phyloP scores from a whole-genome alignment of 2,888 invertebrate species.

The Dasysyrphus tricinctus region DNA sequence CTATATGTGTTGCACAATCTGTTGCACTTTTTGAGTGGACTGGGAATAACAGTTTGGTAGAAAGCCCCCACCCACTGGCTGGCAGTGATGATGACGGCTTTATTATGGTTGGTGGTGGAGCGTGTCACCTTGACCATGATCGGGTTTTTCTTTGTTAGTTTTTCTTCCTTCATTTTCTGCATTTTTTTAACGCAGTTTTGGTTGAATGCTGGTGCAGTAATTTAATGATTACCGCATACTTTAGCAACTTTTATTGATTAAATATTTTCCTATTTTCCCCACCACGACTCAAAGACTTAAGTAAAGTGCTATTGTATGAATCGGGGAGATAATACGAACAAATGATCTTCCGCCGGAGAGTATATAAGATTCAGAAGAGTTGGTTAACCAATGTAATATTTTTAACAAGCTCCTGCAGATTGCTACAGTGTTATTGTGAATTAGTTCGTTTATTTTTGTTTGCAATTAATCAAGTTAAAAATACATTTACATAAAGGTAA shows the following conservation, averaged over 20 bases:
- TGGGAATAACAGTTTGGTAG: not conserved
- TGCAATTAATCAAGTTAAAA: conserved; percentile 1
- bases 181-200: conserved; percentile 44
- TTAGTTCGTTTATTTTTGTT: conserved; percentile 28
- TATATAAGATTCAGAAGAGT: conserved; percentile 68
- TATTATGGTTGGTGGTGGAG: conserved; percentile 28
- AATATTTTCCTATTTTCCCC: conserved; percentile 31
- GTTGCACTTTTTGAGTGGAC: conserved; percentile 28
- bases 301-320: not conserved
- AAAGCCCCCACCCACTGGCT: conserved; percentile 44
- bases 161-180: conserved; percentile 54
- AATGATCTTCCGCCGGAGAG: conserved; percentile 19
- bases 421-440: conserved; percentile 38
- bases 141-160: conserved; percentile 37
- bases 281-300: not conserved
- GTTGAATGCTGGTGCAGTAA: conserved; percentile 44
- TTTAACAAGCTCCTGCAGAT: conserved; percentile 57
- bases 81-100: not conserved
- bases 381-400: conserved; percentile 49
- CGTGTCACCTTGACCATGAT: conserved; percentile 74
- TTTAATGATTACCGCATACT: conserved; percentile 56
- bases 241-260: conserved; percentile 53
- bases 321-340: conserved; percentile 36
- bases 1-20: not conserved
- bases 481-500: conserved; percentile 13